Conservation (phyloP, 2,797 vertebrate genomes). For the Muscicapa striata region DNA sequence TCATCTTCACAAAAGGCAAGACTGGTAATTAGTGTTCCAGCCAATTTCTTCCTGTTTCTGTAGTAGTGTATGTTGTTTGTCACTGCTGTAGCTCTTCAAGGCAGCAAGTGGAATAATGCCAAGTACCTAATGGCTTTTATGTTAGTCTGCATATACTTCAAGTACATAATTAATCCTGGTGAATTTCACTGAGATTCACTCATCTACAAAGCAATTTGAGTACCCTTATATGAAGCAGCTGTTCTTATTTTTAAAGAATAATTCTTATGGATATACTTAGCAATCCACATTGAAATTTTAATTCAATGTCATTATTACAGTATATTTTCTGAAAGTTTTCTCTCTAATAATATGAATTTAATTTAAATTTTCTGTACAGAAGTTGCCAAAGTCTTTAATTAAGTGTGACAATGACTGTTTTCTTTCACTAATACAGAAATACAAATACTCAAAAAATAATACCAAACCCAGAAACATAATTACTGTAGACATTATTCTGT, state of each 20-base stretch:
- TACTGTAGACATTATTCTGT: neutral
- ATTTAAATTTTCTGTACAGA: neutral
- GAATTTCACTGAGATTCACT: constrained; percentile 13
- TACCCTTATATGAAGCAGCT: constrained; percentile 7
- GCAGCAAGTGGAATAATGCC: constrained; percentile 43
- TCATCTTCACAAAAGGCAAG: neutral
- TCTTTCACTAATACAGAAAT: neutral
- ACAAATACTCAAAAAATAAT: neutral
- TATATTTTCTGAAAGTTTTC: neutral
- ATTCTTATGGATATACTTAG: neutral
- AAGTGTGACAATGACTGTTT: neutral
- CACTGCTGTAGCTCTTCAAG: neutral
- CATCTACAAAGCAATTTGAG: neutral
- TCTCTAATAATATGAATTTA: neutral
- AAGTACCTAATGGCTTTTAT: constrained; percentile 38
- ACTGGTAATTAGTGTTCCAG: constrained; percentile 27
- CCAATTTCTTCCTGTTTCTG: constrained; percentile 34
- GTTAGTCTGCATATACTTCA: constrained; percentile 24
- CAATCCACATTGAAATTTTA: constrained; percentile 1
- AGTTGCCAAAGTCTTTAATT: neutral
- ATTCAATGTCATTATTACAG: neutral
- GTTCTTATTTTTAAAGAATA: constrained; percentile 25
- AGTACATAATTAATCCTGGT: constrained; percentile 30
- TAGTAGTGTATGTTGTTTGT: constrained; percentile 28
- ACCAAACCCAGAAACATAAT: neutral